A percentile compares a stretch with the other conserved stretches of the same genome.
phyloP scores from a whole-genome alignment of 2,888 invertebrate genomes.

The Rhyacophila evoluta region DNA sequence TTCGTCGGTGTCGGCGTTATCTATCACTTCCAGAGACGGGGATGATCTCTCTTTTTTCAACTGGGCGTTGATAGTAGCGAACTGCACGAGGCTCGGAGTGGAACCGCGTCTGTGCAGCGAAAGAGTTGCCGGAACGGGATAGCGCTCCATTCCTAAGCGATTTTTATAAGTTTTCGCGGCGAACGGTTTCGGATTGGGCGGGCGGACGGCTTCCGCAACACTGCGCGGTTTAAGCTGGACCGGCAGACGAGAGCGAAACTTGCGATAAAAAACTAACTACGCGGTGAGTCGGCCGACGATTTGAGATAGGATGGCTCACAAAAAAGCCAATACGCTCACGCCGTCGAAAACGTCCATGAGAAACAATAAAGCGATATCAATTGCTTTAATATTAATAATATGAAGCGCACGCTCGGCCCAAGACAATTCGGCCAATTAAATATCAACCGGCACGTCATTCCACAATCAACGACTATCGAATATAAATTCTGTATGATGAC shows the following conservation, averaged over 20 bases:
- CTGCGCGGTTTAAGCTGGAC: constrained; percentile 34
- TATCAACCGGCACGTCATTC: constrained; percentile 27
- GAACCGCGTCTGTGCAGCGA: constrained; percentile 50
- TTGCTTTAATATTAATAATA: constrained; percentile 34
- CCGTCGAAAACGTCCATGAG: constrained; percentile 37
- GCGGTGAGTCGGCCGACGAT: constrained; percentile 45
- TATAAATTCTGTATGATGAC: constrained; percentile 16
- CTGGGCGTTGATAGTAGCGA: constrained; percentile 53
- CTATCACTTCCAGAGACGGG: constrained; percentile 49
- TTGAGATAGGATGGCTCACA: constrained; percentile 43
- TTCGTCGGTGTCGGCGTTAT: constrained; percentile 46
- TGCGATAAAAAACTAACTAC: constrained; percentile 2
- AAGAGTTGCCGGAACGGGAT: constrained; percentile 37
- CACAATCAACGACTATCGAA: constrained; percentile 29
- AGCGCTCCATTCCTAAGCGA: constrained; percentile 42
- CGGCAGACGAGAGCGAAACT: constrained; percentile 15
- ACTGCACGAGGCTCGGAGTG: constrained; percentile 52
- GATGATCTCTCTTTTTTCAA: constrained; percentile 51
- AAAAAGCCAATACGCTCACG: constrained; percentile 38
- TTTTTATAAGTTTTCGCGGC: not conserved
- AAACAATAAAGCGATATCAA: constrained; percentile 44
- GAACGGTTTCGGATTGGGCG: constrained; percentile 35
- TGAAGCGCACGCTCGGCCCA: constrained; percentile 30
- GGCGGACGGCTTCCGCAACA: constrained; percentile 29
- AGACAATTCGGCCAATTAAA: constrained; percentile 49